These are phyloP conservation scores for Nyctibius bracteatus DNA, from an alignment of 2,113 vertebrate genomes.

Conservation along the genomic window DNA sequence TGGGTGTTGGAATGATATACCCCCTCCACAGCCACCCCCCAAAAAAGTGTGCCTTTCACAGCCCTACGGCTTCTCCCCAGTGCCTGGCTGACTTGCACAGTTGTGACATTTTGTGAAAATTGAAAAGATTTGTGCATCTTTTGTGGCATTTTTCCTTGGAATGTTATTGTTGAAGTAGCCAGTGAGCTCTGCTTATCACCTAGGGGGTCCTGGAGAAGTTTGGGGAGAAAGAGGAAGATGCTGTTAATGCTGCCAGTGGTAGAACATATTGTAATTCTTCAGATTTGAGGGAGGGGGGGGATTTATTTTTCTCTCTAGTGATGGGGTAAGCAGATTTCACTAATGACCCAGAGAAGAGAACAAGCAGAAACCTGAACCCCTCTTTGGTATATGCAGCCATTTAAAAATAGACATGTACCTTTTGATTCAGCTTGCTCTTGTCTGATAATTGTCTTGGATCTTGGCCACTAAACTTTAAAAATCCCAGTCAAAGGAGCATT, in stretches of 20 bases:
- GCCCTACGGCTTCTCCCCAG: background rate
- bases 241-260: background rate
- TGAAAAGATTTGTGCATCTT: background rate
- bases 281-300: rapidly evolving
- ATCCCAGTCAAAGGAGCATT: background rate
- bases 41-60: background rate
- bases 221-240: background rate
- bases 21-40: background rate
- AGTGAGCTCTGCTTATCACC: background rate
- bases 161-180: background rate
- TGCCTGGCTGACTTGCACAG: background rate
- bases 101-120: background rate
- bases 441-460: background rate
- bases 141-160: background rate
- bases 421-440: background rate
- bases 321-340: background rate
- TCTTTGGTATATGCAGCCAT: background rate
- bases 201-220: background rate
- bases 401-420: background rate
- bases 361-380: background rate
- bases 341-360: background rate
- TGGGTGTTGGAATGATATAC: background rate
- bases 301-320: background rate
- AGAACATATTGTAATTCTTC: background rate
- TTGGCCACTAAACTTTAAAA: background rate